Evolutionary conservation across 1,140 invertebrate genomes (phyloP).

Genomic region (Cephus cinctus): DNA sequence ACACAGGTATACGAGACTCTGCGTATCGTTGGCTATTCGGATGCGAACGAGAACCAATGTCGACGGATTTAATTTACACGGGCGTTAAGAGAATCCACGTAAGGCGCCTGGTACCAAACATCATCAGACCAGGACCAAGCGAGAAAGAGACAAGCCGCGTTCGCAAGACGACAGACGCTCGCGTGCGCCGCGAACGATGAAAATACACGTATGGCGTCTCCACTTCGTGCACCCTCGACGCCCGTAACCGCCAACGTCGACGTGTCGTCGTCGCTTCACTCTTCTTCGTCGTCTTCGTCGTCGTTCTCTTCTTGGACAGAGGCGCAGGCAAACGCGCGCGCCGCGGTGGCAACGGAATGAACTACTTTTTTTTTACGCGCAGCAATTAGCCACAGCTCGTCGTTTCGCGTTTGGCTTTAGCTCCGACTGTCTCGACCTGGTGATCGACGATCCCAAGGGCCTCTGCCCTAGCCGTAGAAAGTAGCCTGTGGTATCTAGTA

Average conservation of each 20-base stretch:
- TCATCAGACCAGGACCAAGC: too few species aligned
- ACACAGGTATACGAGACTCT: not conserved
- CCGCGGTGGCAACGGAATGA: conserved; percentile 21
- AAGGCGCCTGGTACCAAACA: too few species aligned
- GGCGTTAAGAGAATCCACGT: conserved; percentile 25
- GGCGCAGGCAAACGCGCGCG: conserved; percentile 8
- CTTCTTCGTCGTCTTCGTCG: not conserved
- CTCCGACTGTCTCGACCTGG: conserved; percentile 7
- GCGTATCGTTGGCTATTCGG: conserved; percentile 1
- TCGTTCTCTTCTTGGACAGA: too few species aligned
- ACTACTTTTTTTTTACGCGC: conserved; percentile 37
- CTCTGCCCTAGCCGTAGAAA: too few species aligned
- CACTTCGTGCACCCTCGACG: conserved; percentile 18
- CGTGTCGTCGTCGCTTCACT: not conserved
- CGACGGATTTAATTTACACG: conserved; percentile 27
- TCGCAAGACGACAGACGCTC: conserved; percentile 19
- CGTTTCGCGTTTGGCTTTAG: conserved; percentile 19
- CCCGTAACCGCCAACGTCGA: too few species aligned
- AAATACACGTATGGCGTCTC: conserved; percentile 20
- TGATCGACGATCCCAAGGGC: not conserved
- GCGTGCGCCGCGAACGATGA: conserved; percentile 1
- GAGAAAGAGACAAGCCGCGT: too few species aligned
- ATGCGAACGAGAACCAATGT: too few species aligned
- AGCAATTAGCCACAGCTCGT: conserved; percentile 44
- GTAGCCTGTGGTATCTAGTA: too few species aligned